Base-by-base conservation (phyloP, 2,797 vertebrate genomes). In the Eleutherodactylus coqui region DNA sequence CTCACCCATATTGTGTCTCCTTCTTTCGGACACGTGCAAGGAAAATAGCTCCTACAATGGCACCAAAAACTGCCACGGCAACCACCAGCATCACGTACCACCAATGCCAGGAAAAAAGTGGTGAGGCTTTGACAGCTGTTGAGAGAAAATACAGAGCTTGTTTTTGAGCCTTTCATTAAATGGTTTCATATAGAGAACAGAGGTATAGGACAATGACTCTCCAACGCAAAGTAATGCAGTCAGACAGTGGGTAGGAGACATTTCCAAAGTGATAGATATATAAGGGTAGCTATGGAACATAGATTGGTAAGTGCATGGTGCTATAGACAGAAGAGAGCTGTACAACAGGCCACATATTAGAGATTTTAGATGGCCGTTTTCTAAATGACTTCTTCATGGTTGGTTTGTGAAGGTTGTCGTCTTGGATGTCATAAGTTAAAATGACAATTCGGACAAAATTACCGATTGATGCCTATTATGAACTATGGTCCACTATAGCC, bases 1-100 rank as follows among this genome's bases (percentile, higher is more conserved):
- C 96, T 90, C 91, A 98, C 97, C 97, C 97, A 0, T 97, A 98
- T 2, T 96, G 95, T 0, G 96, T 97, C 92, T 97, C 96, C 89
- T 98, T 98, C 88, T 91, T 94, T 51, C 96, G 92, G 79, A 93
- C 93, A 83, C 95, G 95, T 82, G 96, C 93, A 87, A 96, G 93
- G 79, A 97, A 96, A 80, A 97, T 90, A 34, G 93, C 93, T 92
- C 96, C 90, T 88, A 96, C 93, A 86, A 94, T 92, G 13, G 94
- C 94, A 1, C 96, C 93, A 85, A 94, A 91, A 19, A 96, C 89
- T 0, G 95, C 94, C 8, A 94, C 94, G 0, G 93, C 92, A 0
- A 95, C 89, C 41, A 95, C 96, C 92, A 97, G 95, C 80, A 96
- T 94, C 88, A 97, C 95, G 4, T 97, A 97, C 96, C 96, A 98